Base-by-base conservation (phyloP, 2,797 vertebrate species). In the Poeciliopsis infans region DNA sequence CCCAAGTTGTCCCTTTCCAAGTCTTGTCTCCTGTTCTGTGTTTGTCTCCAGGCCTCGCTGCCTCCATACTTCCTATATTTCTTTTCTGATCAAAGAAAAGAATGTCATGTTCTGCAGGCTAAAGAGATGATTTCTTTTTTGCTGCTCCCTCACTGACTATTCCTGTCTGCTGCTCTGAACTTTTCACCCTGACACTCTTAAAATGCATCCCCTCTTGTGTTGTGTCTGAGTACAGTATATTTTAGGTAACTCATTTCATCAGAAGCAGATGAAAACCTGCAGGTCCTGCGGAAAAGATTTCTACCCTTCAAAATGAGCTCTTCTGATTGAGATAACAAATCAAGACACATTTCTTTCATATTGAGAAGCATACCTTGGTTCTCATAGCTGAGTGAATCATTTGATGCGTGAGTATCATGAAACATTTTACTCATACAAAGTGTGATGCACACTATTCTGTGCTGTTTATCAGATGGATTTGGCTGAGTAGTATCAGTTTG, bases 171-270 rank as follows among this genome's bases (percentile, higher is more conserved):
- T 33, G 68, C 73, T 41, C 46, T 91, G 90, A 94, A 93, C 91
- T 93, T 82, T 90, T 93, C 88, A 94, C 89, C 93, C 86, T 64
- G 83, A 74, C 88, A 90, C 88, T 89, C 78, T 83, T 85, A 43
- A 36, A 75, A 85, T 84, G 72, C 78, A 61, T 85, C 80, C 76
- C 84, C 47, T 8, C n/a, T 78, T 77, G 80, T 79, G 80, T 90
- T 88, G 81, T 84, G 74, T 86, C 76, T 78, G 55, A 71, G 82
- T 80, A 85, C 83, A 80, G 74, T 86, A 87, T 78, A 43, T 31
- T 64, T 45, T 33, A 91, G 81, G 80, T 51, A 46, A 55, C 79
- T 86, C 2, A 68, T 85, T 89, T 89, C 89, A 87, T 90, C 86
- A 87, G 80, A 88, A 86, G 84, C 79, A 79, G 86, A 90, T 86